phyloP scores from a whole-genome alignment of 2,797 vertebrate genomes.

The Netta rufina region DNA sequence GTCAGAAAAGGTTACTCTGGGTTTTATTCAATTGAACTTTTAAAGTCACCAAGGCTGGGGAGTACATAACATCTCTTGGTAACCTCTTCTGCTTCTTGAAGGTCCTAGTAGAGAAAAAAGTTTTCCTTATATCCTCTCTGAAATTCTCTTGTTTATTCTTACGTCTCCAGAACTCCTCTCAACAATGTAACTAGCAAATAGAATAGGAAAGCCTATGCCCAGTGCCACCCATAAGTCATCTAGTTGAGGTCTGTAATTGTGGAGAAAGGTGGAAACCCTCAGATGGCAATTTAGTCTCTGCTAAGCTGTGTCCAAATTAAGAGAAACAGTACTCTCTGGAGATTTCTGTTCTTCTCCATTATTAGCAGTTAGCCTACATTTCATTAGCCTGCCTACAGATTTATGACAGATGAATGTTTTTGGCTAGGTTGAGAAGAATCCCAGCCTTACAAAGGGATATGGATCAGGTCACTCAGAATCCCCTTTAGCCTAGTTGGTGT shows the following conservation, averaged over 20 bases:
- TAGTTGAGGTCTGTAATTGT: background rate
- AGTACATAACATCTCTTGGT: background rate
- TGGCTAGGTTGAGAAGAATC: background rate
- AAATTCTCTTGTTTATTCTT: background rate
- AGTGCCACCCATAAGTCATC: background rate
- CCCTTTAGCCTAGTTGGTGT: background rate
- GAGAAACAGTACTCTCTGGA: background rate
- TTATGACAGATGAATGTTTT: background rate
- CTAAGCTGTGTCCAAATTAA: background rate
- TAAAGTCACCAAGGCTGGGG: background rate
- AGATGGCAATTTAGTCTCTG: background rate
- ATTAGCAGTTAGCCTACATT: background rate
- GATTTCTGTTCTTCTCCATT: background rate
- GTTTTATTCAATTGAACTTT: background rate
- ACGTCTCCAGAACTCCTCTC: background rate
- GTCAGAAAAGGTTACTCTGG: background rate
- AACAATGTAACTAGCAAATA: background rate
- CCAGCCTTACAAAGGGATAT: background rate
- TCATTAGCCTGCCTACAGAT: background rate
- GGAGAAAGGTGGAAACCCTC: background rate
- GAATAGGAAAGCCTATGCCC: background rate
- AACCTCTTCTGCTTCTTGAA: background rate
- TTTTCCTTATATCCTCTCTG: background rate
- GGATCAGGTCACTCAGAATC: conserved; percentile 31
- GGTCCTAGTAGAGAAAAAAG: background rate